A percentile compares a stretch with the other conserved stretches of the same genome.
phyloP scores from a whole-genome alignment of 2,888 invertebrate species.

The Cataglyphis cursor region DNA sequence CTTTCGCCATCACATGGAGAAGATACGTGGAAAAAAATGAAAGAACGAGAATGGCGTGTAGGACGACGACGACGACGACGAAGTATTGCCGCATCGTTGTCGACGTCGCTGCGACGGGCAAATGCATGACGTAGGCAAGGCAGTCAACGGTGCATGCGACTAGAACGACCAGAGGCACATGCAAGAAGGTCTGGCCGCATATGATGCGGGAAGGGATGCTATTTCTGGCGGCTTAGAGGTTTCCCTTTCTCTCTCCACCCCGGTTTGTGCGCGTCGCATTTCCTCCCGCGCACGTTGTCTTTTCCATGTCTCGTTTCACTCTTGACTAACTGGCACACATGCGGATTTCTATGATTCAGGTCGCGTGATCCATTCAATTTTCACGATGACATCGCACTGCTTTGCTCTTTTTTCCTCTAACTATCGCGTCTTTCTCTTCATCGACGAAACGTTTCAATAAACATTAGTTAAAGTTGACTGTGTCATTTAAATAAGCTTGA shows the following conservation, averaged over 20 bases:
- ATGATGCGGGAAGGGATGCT: constrained; percentile 79
- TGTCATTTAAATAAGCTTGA: background rate
- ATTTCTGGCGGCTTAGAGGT: constrained; percentile 80
- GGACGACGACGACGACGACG: constrained; percentile 24
- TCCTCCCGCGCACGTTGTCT: constrained; percentile 47
- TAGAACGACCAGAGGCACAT: constrained; percentile 70
- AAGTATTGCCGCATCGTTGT: constrained; percentile 53
- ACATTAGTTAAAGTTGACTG: background rate
- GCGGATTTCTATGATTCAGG: constrained; percentile 16
- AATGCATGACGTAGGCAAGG: constrained; percentile 69
- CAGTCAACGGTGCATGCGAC: constrained; percentile 75
- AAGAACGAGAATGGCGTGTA: constrained; percentile 32
- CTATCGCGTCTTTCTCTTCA: background rate
- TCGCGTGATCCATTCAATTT: background rate
- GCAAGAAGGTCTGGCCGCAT: constrained; percentile 72
- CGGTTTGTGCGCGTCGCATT: constrained; percentile 31
- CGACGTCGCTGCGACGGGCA: constrained; percentile 56
- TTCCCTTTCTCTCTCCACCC: constrained; percentile 69
- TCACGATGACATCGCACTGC: background rate
- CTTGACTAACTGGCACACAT: constrained; percentile 39
- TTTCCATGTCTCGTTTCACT: constrained; percentile 50
- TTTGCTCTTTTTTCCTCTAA: background rate
- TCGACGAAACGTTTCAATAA: background rate
- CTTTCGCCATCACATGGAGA: constrained; percentile 16
- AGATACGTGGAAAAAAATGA: background rate